Evolutionary conservation across 2,113 vertebrate species (phyloP), one percentile per base, ranked within the genome.

Genomic region (Caracal caracal): DNA sequence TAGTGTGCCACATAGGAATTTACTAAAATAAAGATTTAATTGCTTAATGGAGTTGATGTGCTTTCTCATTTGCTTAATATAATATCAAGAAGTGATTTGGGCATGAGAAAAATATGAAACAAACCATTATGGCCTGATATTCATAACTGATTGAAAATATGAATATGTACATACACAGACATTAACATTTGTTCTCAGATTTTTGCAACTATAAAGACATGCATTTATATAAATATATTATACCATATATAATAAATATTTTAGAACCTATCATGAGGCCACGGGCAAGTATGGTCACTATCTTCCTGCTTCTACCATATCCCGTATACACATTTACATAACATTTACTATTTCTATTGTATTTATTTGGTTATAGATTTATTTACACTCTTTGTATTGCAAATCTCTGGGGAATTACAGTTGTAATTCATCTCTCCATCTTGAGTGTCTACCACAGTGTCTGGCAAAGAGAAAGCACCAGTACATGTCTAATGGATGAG

Each of bases 131-230:
- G 37, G 28, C 30, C 3, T 53, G 30, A 80, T 73, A 96, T 43
- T 82, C 49, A 83, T 43, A 65, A 95, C 6, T 20, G 9, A 88
- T 88, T 75, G 30, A 95, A 85, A 96, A 66, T 33, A 76, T 53
- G 20, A 87, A 53, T 85, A 85, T 30, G 22, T 30, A 37, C 28
- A 51, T 5, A 63, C 20, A 85, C 0, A 91, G 11, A 81, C 1
- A 89, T 51, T 65, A 11, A 89, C 20, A 66, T 33, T 40, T 63
- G 9, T 66, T 85, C 22, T 94, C 47, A 65, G 0, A 88, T 47
- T 93, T 83, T 73, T 90, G 19, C 40, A 88, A 56, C 95, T 80
- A 88, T 28, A 80, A 84, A 53, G n/a, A 81, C n/a, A 71, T 49
- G 16, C 30, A 90, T n/a, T 83, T 6, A 83, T 10, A 28, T 35